Evolutionary conservation across 2,888 invertebrate genomes (phyloP), one percentile per base, ranked within the genome.

Genomic region (Polyploca ridens): DNA sequence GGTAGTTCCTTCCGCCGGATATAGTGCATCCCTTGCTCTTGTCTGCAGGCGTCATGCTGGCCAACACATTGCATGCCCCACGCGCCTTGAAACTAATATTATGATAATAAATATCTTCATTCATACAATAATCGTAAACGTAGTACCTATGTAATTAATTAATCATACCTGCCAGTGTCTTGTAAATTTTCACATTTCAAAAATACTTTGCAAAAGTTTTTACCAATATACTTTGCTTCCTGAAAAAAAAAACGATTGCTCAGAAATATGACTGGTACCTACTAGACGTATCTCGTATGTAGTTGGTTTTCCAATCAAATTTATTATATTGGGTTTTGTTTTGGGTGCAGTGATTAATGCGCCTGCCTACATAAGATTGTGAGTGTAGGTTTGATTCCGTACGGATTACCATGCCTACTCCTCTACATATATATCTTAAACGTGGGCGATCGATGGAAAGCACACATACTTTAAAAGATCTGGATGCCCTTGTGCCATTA

Each of bases 181-280:
- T 97, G 97, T 54, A 97, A 92, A 86, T 97, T 97, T 84, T 98
- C 97, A 83, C 97, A 97, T 90, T 98, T 98, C 77, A 98, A 94
- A 83, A 94, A 97, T 58, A 98, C 90, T 64, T 85, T 83, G 67
- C 84, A 84, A 68, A 84, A 81, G 33, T 73, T 71, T 72, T 79
- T 83, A 66, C 97, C 96, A 93, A 97, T 95, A 62, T 82, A 66
- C 80, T 88, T 87, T 8, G 87, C 79, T 75, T 81, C 84, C 88
- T 88, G 72, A 68, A 85, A 82, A 66, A 33, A 63, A 0, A 5
- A 16, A 49, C 8, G 1, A 7, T 49, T 49, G 49, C 6, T 5
- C 3, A 46, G 11, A 41, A 35, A 35, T 35, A 35, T 35, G 5
- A 3, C n/a, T n/a, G n/a, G 35, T 35, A 35, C 35, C 35, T 35